Evolutionary conservation across 2,888 invertebrate genomes (phyloP).

Genomic region (Blastobasis adustella): DNA sequence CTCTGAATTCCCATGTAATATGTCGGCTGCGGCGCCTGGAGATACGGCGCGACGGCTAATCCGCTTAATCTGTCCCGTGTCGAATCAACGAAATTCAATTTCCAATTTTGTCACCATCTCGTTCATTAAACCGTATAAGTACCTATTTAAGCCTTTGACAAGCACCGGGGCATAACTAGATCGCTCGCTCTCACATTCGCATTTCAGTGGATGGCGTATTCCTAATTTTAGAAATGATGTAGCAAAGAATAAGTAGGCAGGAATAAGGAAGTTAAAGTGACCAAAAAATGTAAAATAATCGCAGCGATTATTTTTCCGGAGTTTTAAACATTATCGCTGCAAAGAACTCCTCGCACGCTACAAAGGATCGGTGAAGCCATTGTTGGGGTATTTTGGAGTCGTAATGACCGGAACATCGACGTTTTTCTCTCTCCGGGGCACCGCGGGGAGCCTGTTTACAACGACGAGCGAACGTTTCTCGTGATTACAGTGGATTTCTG

Average conservation of each 20-base stretch:
- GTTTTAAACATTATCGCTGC: not conserved
- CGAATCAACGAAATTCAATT: conserved; percentile 11
- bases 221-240: not conserved
- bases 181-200: too few species aligned
- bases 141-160: too few species aligned
- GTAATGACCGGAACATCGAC: conserved; percentile 1
- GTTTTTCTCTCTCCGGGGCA: not conserved
- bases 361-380: not conserved
- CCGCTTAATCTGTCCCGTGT: conserved; percentile 13
- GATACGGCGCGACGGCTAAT: conserved; percentile 9
- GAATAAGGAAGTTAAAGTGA: not conserved
- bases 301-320: too few species aligned
- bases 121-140: not conserved
- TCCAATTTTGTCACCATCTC: not conserved
- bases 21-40: conserved; percentile 6
- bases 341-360: not conserved
- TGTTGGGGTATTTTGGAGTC: conserved; percentile 1
- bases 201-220: too few species aligned
- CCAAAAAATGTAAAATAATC: not conserved
- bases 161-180: too few species aligned
- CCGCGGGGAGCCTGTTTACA: not conserved
- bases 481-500: not conserved
- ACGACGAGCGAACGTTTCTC: not conserved
- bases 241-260: not conserved
- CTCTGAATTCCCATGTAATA: conserved; percentile 10